Evolutionary conservation across 2,888 invertebrate species (phyloP), one percentile per base, ranked within the genome.

Genomic region (Oegoconia quadripuncta): DNA sequence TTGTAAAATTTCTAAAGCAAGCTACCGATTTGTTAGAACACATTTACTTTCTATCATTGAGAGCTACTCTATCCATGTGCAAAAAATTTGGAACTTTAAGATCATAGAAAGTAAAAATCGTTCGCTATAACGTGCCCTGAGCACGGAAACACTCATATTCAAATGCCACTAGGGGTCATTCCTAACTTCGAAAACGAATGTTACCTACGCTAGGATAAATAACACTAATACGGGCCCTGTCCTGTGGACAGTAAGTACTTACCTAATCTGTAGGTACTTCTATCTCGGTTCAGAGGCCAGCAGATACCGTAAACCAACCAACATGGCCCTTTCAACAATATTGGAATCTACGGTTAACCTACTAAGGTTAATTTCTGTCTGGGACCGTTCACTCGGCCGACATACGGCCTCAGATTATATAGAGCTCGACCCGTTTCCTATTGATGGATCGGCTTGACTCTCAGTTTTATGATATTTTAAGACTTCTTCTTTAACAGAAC

Each of bases 221-320:
- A 31, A 22, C 5, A n/a, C 34, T 30, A 12, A 36, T 22, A 4
- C 13, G 22, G 25, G 11, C 27, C 9, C 31, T 31, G 37, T 4
- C 11, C 13, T n/a, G n/a, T n/a, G n/a, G n/a, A 20, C 34, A 34
- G 47, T 36, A 39, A 63, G 59, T 60, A 64, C 68, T 65, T 64
- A 61, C 65, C 64, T 77, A 75, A 76, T 80, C 75, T 76, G 55
- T 66, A 62, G 61, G 52, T 54, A n/a, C 60, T 64, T 54, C 66
- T 77, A 76, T 77, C 77, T 69, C 50, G 63, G 77, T 75, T 75
- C 78, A 72, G 64, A 78, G 80, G 78, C 77, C 74, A 76, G 48
- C 34, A 63, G 74, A 77, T 79, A 77, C 78, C 77, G 80, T 75
- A 74, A 76, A 63, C 52, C 52, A n/a, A 49, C 50, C 42, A 47